Base-by-base conservation (phyloP, 2,888 invertebrate genomes). In the Eurytoma adleriae region DNA sequence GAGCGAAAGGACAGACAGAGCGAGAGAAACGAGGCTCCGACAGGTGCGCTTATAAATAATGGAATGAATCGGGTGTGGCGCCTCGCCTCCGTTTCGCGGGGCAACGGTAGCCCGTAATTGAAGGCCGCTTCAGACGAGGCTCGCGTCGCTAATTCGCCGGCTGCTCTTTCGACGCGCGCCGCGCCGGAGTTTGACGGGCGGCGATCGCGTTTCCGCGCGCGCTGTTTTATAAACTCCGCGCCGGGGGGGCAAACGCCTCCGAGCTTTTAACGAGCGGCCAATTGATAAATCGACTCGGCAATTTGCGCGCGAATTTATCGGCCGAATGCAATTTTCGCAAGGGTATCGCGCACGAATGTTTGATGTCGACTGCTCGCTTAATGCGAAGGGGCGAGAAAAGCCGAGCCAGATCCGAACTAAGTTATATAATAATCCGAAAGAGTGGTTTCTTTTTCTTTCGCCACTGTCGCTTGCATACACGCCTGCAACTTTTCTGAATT, bases 21-120 rank as follows among this genome's bases (percentile, higher is more conserved):
- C 24, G 66, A 66, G 24, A 72, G 73, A 30, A 71, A 59, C 50
- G 79, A 78, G 48, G 64, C 71, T 79, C 76, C 81, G 81, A 82
- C 81, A 79, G 79, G 81, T 82, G 81, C 72, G 76, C 73, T 79
- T 79, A 82, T 82, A 76, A 82, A 79, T 82, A 82, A 82, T 73
- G 79, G 79, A 79, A 79, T 52, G 56, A 78, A 71, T 78, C 71
- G 74, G 71, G 67, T 75, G 78, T 74, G 78, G 77, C 76, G 80
- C 80, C 50, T 18, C 71, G 54, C 16, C 40, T 40, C 40, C 40
- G 40, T 7, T 40, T 40, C 40, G 18, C 68, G 71, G 52, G 75
- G 70, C 54, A 66, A 59, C 66, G 59, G 75, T 79, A 27, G 73
- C 69, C 69, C 73, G 73, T 79, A 82, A 82, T 82, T 73, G 76